Conservation (phyloP, 2,113 vertebrate genomes). For the Mustela nigripes region DNA sequence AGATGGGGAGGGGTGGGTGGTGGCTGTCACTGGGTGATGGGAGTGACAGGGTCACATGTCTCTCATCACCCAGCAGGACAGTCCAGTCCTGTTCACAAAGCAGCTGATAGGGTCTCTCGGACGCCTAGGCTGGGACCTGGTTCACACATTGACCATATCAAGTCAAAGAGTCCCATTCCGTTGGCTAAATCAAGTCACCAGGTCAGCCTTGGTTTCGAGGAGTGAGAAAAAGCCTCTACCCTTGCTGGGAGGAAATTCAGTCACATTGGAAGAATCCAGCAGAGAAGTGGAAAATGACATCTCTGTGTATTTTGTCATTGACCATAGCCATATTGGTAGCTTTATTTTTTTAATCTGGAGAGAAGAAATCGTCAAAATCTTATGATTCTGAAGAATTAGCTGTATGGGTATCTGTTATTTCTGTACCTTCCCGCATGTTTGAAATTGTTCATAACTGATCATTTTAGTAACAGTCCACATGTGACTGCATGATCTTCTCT, state of each 20-base stretch:
- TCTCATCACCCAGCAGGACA: background rate
- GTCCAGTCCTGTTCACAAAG: background rate
- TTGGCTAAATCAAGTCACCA: background rate
- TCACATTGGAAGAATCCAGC: background rate
- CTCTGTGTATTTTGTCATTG: background rate
- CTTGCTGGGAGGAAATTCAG: background rate
- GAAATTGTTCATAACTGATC: conserved; percentile 43
- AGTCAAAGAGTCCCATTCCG: background rate
- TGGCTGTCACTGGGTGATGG: background rate
- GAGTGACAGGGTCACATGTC: background rate
- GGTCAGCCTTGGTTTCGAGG: background rate
- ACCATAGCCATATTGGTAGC: background rate
- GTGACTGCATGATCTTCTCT: background rate
- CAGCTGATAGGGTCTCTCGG: background rate
- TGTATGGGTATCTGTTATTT: background rate
- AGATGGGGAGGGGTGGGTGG: background rate
- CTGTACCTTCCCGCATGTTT: background rate
- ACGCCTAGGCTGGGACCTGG: background rate
- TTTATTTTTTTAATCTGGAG: conserved; percentile 40
- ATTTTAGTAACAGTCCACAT: conserved; percentile 28
- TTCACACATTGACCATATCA: background rate
- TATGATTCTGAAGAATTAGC: background rate
- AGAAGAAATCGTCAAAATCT: background rate
- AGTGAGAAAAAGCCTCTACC: background rate
- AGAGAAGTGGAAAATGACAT: background rate